Base-by-base conservation (phyloP, 2,888 invertebrate genomes). In the Drosophila stalkeri region DNA sequence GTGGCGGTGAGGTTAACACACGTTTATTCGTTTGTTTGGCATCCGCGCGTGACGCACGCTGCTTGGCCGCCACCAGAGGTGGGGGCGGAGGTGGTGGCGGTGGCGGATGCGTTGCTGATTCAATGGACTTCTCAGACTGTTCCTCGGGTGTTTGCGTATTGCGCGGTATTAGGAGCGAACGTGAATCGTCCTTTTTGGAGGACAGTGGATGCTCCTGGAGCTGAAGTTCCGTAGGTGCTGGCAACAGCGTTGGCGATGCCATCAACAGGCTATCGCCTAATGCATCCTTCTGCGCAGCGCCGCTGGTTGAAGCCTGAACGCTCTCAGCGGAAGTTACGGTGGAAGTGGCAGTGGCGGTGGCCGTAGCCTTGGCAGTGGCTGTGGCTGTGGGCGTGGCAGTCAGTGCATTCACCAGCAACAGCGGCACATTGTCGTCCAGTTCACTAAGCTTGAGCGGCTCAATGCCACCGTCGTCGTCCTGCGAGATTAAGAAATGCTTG, bases 401-500 rank as follows among this genome's bases (percentile, higher is more conserved):
- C n/a, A 35, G 27, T 52, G 71, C 37, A 49, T 71, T 75, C 43
- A 75, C 68, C 9, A 87, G 55, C 75, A 83, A 18, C 11, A 80
- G 46, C 0, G 75, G 79, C 11, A 84, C 77, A 59, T 59, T 81
- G 47, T 79, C 75, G 20, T 84, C 84, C n/a, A 84, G 52, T 0
- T 86, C 86, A 51, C 84, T 84, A 0, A 84, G 72, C 47, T 86
- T 86, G 12, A 83, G 71, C 27, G 84, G 84, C 61, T 86, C 81
- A 14, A 67, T 49, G 20, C 67, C 73, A 0, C 73, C 64, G 62
- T 91, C 69, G 11, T 85, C 87, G 52, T 88, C 86, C 65, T 84
- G 81, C 1, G 84, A 80, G 7, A 86, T 62, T 6, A 86, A 70
- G 46, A 92, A 86, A 67, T 92, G 92, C 67, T 91, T 91, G 12